These are phyloP conservation scores for Apodemia zela DNA, from an alignment of 2,888 invertebrate species.

Conservation along the genomic window DNA sequence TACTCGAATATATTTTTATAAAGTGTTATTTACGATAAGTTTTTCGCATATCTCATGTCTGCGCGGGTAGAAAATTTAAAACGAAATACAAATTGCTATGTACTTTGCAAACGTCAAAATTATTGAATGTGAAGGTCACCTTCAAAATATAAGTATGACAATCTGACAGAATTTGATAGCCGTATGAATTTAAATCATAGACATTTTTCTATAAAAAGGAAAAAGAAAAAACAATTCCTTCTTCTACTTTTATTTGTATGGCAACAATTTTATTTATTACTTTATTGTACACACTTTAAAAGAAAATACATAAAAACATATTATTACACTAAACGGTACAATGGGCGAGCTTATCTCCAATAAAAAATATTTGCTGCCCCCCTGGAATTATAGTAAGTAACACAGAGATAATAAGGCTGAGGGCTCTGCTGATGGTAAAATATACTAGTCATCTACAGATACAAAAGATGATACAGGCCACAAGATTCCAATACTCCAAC, in stretches of 20 bases:
- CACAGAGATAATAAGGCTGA: no score
- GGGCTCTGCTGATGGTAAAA: no score
- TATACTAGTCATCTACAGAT: no score
- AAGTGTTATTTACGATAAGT: slow-evolving; percentile 49
- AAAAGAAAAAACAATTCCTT: not conserved
- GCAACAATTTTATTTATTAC: no score
- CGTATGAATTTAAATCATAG: not conserved
- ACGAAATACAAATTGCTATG: slow-evolving; percentile 52
- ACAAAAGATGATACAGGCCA: no score
- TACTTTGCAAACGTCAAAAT: slow-evolving; percentile 66
- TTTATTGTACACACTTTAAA: no score
- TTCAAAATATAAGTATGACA: slow-evolving; percentile 44
- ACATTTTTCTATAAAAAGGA: not conserved
- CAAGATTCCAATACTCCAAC: no score
- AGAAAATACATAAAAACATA: no score
- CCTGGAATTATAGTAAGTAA: no score
- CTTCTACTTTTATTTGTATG: not conserved
- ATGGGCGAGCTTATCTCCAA: no score
- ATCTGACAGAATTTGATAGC: slow-evolving; percentile 7
- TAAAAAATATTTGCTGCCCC: no score
- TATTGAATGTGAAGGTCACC: slow-evolving; percentile 65
- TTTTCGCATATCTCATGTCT: slow-evolving; percentile 54
- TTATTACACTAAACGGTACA: no score
- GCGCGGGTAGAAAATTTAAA: slow-evolving; percentile 70
- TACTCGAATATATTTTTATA: slow-evolving; percentile 41